Evolutionary conservation across 2,888 invertebrate species (phyloP).

Genomic region (Eudiplozoon nipponicum): DNA sequence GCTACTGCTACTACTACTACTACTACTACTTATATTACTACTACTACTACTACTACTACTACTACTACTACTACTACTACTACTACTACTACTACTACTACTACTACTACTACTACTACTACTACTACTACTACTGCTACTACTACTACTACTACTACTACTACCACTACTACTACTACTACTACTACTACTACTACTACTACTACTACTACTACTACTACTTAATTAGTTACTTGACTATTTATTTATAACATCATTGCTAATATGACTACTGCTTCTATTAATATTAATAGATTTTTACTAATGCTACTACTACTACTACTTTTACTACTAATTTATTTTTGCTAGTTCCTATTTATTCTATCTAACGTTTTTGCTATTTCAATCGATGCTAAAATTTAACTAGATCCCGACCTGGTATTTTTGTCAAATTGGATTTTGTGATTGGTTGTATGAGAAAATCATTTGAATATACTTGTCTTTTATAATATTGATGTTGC

Average conservation of each 20-base stretch:
- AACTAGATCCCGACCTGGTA: no score
- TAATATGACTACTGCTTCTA: no score
- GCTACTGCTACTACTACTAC: conserved; percentile 8
- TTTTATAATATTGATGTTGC: no score
- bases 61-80: conserved; percentile 5
- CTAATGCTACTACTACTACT: no score
- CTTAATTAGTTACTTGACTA: not conserved
- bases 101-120: conserved; percentile 2
- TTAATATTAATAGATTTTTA: not conserved
- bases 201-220: not conserved
- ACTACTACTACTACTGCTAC: conserved; percentile 2
- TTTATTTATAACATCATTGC: not conserved
- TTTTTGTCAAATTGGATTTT: no score
- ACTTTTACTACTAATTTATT: no score
- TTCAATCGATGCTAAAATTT: no score
- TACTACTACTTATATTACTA: no score
- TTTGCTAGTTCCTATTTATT: no score
- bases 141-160: conserved; percentile 2
- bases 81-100: conserved; percentile 2
- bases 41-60: conserved; percentile 3
- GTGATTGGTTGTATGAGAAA: no score
- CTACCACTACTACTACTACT: conserved; percentile 2
- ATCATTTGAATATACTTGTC: no score
- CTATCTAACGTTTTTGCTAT: no score
- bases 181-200: conserved; percentile 2